Evolutionary conservation across 2,888 invertebrate genomes (phyloP).

Genomic region (Drosophila affinis): DNA sequence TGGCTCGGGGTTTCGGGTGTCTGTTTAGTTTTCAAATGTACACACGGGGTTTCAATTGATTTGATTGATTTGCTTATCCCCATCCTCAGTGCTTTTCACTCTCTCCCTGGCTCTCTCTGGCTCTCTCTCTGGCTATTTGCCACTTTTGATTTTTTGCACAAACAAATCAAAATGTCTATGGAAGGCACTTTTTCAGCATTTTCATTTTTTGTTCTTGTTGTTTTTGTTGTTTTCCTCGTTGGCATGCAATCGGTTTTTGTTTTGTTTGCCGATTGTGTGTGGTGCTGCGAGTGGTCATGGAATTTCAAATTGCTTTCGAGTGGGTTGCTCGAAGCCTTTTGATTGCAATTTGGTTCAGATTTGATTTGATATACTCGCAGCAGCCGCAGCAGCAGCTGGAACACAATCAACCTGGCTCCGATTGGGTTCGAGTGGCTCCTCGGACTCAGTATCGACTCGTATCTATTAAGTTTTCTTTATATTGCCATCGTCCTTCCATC

Average conservation of each 20-base stretch:
- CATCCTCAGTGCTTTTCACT: not conserved
- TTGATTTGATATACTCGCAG: conserved; percentile 18
- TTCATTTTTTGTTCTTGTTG: conserved; percentile 32
- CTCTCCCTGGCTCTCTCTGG: not conserved
- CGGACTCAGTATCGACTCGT: not conserved
- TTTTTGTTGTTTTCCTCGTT: conserved; percentile 46
- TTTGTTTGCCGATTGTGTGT: conserved; percentile 31
- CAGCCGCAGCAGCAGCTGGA: conserved; percentile 6
- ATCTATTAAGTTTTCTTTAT: conserved; percentile 1
- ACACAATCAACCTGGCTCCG: conserved; percentile 25
- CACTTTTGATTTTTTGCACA: conserved; percentile 53
- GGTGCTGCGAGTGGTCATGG: conserved; percentile 57
- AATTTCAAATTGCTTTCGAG: conserved; percentile 62
- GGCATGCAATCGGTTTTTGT: conserved; percentile 39
- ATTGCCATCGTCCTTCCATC: not conserved
- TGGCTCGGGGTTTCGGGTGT: conserved; percentile 20
- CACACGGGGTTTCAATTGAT: conserved; percentile 55
- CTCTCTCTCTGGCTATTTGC: conserved; percentile 49
- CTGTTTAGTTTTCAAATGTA: conserved; percentile 49
- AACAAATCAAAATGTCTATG: conserved; percentile 49
- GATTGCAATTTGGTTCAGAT: conserved; percentile 31
- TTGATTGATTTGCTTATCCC: conserved; percentile 62
- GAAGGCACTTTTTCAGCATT: conserved; percentile 15
- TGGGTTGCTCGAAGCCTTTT: conserved; percentile 54
- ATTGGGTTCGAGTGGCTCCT: not conserved